Base-by-base conservation (phyloP, 1,140 invertebrate genomes). In the Eufriesea mexicana region DNA sequence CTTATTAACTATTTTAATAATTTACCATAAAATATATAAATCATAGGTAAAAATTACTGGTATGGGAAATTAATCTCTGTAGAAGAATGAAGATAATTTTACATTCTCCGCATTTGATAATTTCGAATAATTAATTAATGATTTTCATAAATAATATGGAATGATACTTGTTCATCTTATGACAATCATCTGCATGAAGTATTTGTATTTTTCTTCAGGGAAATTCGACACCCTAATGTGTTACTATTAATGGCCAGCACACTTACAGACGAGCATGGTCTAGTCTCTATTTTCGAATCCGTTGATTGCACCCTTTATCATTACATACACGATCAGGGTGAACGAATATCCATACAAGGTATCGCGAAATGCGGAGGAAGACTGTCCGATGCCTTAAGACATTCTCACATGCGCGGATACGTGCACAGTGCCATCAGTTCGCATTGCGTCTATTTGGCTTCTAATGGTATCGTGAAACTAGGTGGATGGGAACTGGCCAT, bases 401-500 rank as follows among this genome's bases (percentile, higher is more conserved):
- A 92, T 59, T 86, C 87, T 62, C 90, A 92, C 42, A 91, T 90
- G 89, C 87, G 91, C 28, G 92, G 92, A 12, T 92, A 89, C 59
- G 79, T 92, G 49, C 92, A 92, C 62, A 86, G 86, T 55, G 91
- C 90, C 25, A 83, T 93, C 61, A 92, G 86, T 62, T 88, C 92
- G 8, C 92, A 92, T 72, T 92, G 89, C 66, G 85, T 93, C 71
- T 93, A 88, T 74, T 71, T 93, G 71, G 77, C 90, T 70, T 86
- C 91, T 16, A 84, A 74, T 61, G 89, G 87, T 54, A 85, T 80
- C 28, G 81, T 92, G 0, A 92, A 92, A 88, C 88, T 93, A 23
- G 92, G 91, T 9, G 92, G 92, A 76, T 93, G 92, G 92, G 92
- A 93, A 88, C 71, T 92, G 45, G 89, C 92, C 20, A 80, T 62